These are phyloP conservation scores for Palythoa grandiflora DNA, from an alignment of 92 coral and sea anemone genomes.

Conservation along the genomic window DNA sequence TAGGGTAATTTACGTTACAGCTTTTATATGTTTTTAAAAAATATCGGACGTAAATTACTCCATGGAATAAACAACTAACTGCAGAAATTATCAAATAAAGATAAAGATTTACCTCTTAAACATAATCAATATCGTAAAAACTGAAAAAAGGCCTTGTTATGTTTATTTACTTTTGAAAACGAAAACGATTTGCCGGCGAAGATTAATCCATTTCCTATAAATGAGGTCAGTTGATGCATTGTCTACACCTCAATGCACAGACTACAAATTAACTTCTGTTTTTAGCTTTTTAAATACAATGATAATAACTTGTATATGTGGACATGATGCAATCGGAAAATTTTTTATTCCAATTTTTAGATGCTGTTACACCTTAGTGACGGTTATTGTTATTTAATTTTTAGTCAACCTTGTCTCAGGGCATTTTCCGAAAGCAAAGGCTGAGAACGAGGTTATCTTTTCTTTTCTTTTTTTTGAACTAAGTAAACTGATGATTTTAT, in stretches of 20 bases:
- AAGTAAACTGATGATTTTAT: not conserved
- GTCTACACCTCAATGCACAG: not conserved
- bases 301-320: not conserved
- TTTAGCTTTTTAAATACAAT: not conserved
- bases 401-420: too few relatives aligned
- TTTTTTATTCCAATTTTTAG: not conserved
- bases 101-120: too few relatives aligned
- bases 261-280: not conserved
- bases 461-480: not conserved
- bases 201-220: not conserved
- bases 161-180: not conserved
- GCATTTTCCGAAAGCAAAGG: too few relatives aligned
- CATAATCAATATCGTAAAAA: too few relatives aligned
- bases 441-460: too few relatives aligned
- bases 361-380: not conserved
- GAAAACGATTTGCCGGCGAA: not conserved
- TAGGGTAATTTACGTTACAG: too few relatives aligned
- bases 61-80: not conserved
- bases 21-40: not conserved
- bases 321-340: not conserved
- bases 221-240: not conserved
- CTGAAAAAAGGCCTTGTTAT: too few relatives aligned
- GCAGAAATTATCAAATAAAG: not conserved
- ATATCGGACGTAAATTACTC: not conserved
- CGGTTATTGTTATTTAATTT: too few relatives aligned